A percentile compares a stretch with the other conserved stretches of the same genome.
Evolutionary conservation across 2,797 vertebrate species (phyloP).

Genomic region (Fratercula arctica): DNA sequence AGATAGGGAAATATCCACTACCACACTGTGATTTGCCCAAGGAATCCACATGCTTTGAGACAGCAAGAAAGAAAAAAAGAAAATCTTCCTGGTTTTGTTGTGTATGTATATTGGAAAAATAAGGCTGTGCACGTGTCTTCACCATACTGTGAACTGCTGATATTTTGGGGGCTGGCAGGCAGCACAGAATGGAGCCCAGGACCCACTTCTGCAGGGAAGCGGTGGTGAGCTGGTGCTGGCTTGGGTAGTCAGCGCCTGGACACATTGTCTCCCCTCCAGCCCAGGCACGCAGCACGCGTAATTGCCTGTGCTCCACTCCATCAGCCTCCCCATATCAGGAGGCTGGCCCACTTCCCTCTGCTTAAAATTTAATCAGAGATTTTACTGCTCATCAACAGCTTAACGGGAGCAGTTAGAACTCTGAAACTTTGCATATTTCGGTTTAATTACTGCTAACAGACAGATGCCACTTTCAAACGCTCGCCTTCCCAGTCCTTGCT

Average conservation of each 20-base stretch:
- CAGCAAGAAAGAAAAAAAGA: not conserved
- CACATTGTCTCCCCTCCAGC: not conserved
- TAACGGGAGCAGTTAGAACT: slow-evolving; percentile 71
- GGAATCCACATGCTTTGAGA: not conserved
- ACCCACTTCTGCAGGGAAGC: not conserved
- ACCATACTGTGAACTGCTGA: not conserved
- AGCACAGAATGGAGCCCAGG: not conserved
- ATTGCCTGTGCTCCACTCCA: slow-evolving; percentile 36
- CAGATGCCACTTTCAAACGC: slow-evolving; percentile 74
- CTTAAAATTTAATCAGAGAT: slow-evolving; percentile 81
- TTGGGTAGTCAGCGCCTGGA: not conserved
- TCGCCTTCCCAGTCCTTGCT: slow-evolving; percentile 8
- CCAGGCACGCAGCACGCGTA: not conserved
- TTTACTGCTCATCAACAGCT: slow-evolving; percentile 80
- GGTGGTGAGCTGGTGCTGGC: not conserved
- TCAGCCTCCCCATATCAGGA: slow-evolving; percentile 45
- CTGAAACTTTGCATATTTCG: slow-evolving; percentile 68
- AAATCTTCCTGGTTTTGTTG: not conserved
- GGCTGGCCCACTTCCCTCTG: slow-evolving; percentile 64
- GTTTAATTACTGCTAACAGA: slow-evolving; percentile 74
- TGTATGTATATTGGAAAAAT: not conserved
- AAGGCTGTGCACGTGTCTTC: not conserved
- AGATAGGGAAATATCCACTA: not conserved
- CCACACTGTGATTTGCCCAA: not conserved
- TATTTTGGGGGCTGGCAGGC: not conserved